phyloP scores from a whole-genome alignment of 1,140 invertebrate species.

The Sitodiplosis mosellana region DNA sequence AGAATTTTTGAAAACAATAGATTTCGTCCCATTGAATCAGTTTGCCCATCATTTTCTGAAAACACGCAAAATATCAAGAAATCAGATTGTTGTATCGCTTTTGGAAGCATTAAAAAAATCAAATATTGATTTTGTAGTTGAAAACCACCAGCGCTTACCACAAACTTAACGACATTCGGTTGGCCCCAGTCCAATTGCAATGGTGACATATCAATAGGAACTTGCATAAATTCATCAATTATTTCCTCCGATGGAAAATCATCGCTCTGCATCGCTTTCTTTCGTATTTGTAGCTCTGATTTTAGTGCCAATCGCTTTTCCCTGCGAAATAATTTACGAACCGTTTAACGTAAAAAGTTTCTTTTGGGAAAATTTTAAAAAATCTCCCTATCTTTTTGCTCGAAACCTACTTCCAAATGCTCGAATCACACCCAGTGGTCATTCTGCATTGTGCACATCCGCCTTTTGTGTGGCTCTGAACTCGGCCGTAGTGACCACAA shows the following conservation, averaged over 20 bases:
- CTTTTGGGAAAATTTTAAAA: no score
- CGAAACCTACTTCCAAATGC: conserved; percentile 33
- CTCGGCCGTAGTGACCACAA: conserved; percentile 46
- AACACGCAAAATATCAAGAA: conserved; percentile 12
- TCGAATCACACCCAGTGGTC: conserved; percentile 34
- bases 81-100: not conserved
- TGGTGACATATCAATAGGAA: conserved; percentile 27
- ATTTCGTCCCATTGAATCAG: conserved; percentile 53
- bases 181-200: conserved; percentile 39
- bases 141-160: conserved; percentile 31
- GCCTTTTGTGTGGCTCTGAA: conserved; percentile 34
- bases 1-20: conserved; percentile 57
- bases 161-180: conserved; percentile 47
- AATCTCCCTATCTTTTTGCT: conserved; percentile 1
- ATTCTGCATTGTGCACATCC: conserved; percentile 44
- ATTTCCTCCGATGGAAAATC: conserved; percentile 52
- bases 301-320: conserved; percentile 37
- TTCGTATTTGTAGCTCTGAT: conserved; percentile 47
- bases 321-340: conserved; percentile 22
- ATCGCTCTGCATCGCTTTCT: conserved; percentile 40
- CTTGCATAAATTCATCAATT: conserved; percentile 52
- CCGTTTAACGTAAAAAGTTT: not conserved
- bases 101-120: not conserved
- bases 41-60: conserved; percentile 41
- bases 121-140: not conserved